phyloP scores from a whole-genome alignment of 2,113 vertebrate genomes.

The Parus major region DNA sequence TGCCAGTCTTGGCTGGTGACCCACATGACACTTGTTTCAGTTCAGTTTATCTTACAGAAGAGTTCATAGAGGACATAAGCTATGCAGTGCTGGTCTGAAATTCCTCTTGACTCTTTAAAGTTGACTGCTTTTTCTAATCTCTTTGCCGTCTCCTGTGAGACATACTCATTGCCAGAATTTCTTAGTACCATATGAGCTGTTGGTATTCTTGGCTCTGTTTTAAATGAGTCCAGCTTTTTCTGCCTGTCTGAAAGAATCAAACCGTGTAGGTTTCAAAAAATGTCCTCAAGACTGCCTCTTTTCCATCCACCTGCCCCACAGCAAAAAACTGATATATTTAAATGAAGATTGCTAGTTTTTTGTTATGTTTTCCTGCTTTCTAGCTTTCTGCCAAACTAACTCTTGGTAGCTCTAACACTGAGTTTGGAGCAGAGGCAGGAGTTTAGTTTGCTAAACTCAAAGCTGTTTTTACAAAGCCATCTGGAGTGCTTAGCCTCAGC shows the following conservation, averaged over 20 bases:
- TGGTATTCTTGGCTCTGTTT: constrained; percentile 57
- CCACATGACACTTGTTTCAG: background rate
- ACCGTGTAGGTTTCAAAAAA: constrained; percentile 12
- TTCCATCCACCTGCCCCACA: background rate
- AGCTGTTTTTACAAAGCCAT: constrained; percentile 44
- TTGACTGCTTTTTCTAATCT: constrained; percentile 58
- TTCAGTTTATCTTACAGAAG: background rate
- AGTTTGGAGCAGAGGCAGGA: constrained; percentile 15
- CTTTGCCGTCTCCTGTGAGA: constrained; percentile 36
- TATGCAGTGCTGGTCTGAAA: constrained; percentile 38
- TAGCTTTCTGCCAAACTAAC: constrained; percentile 24
- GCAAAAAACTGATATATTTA: constrained; percentile 10
- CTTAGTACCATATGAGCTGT: constrained; percentile 43
- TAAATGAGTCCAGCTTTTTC: constrained; percentile 46
- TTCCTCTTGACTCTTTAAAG: constrained; percentile 50
- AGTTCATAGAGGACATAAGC: constrained; percentile 4
- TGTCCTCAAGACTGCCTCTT: background rate
- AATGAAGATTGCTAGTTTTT: background rate
- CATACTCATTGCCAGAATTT: constrained; percentile 26
- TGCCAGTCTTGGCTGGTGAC: background rate
- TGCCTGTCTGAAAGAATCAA: constrained; percentile 51
- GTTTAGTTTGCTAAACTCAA: constrained; percentile 18
- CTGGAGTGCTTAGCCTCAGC: constrained; percentile 15
- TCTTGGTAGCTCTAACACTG: background rate
- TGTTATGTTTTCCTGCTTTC: background rate